Evolutionary conservation across 2,888 invertebrate genomes (phyloP).

Genomic region (Molorchus minor): DNA sequence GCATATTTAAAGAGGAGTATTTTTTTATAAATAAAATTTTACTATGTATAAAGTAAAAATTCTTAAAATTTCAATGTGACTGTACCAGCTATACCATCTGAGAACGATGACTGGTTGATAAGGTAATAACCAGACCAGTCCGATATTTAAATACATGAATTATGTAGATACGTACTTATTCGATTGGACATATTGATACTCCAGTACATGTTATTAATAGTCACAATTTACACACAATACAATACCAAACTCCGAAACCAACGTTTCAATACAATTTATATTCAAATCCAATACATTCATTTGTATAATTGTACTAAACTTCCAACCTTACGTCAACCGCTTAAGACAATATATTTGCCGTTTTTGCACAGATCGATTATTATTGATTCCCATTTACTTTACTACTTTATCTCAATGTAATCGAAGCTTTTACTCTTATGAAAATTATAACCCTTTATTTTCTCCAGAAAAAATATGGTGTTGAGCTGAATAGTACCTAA

Average conservation of each 20-base stretch:
- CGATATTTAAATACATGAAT: constrained; percentile 64
- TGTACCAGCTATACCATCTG: constrained; percentile 37
- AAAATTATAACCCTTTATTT: too few species aligned
- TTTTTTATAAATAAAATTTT: too few species aligned
- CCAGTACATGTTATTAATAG: constrained; percentile 62
- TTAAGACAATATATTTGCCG: constrained; percentile 21
- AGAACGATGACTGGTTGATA: constrained; percentile 59
- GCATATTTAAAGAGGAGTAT: too few species aligned
- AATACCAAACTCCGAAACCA: constrained; percentile 52
- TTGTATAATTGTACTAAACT: constrained; percentile 54
- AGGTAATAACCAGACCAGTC: constrained; percentile 61
- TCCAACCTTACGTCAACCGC: constrained; percentile 34
- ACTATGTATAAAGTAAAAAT: too few species aligned
- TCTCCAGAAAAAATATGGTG: too few species aligned
- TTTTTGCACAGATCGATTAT: constrained; percentile 16
- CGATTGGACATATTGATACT: constrained; percentile 65
- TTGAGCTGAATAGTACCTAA: too few species aligned
- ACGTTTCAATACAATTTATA: constrained; percentile 62
- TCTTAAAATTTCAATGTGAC: constrained; percentile 20
- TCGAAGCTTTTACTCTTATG: too few species aligned
- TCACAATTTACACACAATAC: constrained; percentile 64
- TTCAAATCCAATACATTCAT: constrained; percentile 59
- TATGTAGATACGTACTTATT: constrained; percentile 63
- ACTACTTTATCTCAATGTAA: not conserved
- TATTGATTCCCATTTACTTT: constrained; percentile 6